phyloP scores from a whole-genome alignment of 2,797 vertebrate species.

The Sebastes wilsoni region DNA sequence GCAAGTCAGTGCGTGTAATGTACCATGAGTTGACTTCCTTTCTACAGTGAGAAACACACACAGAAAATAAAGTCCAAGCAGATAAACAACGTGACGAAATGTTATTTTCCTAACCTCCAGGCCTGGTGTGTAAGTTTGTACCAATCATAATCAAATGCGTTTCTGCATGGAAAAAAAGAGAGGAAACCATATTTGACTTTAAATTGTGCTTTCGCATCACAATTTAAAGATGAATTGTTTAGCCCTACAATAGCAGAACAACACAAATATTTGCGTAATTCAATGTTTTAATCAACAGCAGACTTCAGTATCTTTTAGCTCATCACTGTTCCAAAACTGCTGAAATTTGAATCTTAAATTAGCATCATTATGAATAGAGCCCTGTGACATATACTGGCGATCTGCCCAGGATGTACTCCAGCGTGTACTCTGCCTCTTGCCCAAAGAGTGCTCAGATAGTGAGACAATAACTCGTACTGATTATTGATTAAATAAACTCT shows the following conservation, averaged over 20 bases:
- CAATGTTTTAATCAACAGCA: not conserved
- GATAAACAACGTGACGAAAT: not conserved
- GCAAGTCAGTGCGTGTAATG: constrained; percentile 21
- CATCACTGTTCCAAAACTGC: not conserved
- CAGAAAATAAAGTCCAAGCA: not conserved
- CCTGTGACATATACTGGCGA: not conserved
- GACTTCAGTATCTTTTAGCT: not conserved
- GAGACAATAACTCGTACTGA: not conserved
- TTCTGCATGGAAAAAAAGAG: not conserved
- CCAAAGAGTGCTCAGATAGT: not conserved
- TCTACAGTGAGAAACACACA: not conserved
- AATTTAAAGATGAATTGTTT: not conserved
- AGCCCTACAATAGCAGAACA: not conserved
- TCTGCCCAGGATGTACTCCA: not conserved
- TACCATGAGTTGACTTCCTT: constrained; percentile 22
- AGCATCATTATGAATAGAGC: not conserved
- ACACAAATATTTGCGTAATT: not conserved
- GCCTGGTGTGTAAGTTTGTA: not conserved
- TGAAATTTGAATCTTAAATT: not conserved
- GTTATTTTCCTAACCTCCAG: not conserved
- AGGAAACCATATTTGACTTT: not conserved
- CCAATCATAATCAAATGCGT: not conserved
- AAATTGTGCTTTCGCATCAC: not conserved
- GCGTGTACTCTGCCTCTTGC: not conserved
- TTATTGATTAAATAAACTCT: not conserved